Evolutionary conservation across 2,797 vertebrate species (phyloP).

Genomic region (Nothura maculosa): DNA sequence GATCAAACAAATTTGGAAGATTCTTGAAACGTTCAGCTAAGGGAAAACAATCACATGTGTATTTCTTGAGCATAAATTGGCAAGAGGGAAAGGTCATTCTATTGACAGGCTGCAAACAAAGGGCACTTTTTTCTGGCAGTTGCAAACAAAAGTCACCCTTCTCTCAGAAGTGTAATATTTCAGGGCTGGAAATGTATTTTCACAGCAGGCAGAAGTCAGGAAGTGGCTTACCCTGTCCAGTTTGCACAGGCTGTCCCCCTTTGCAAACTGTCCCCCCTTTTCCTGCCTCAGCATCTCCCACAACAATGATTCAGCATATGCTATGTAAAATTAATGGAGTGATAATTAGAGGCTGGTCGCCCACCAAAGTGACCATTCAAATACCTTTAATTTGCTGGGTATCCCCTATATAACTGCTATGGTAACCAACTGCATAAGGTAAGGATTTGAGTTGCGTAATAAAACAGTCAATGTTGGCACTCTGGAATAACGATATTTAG

Average conservation of each 20-base stretch:
- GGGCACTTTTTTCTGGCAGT: conserved; percentile 37
- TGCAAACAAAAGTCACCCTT: conserved; percentile 33
- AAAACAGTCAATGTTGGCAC: not conserved
- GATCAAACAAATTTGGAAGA: conserved; percentile 65
- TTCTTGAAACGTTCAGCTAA: conserved; percentile 28
- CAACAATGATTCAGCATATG: not conserved
- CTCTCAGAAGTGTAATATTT: conserved; percentile 15
- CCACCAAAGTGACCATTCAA: not conserved
- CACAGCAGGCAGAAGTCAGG: not conserved
- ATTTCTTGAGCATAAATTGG: conserved; percentile 48
- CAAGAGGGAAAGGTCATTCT: conserved; percentile 53
- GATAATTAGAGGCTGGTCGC: not conserved
- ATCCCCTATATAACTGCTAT: not conserved
- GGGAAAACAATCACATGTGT: conserved; percentile 25
- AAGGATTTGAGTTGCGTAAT: not conserved
- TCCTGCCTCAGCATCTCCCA: not conserved
- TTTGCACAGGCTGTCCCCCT: not conserved
- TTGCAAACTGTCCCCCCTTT: not conserved
- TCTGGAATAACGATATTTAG: not conserved
- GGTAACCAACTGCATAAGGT: not conserved
- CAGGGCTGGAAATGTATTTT: conserved; percentile 13
- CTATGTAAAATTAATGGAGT: not conserved
- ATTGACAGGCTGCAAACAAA: conserved; percentile 55
- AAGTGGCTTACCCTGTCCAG: not conserved
- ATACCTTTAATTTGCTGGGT: not conserved